Evolutionary conservation across 1,140 invertebrate species (phyloP).

Genomic region (Aphis craccivora): DNA sequence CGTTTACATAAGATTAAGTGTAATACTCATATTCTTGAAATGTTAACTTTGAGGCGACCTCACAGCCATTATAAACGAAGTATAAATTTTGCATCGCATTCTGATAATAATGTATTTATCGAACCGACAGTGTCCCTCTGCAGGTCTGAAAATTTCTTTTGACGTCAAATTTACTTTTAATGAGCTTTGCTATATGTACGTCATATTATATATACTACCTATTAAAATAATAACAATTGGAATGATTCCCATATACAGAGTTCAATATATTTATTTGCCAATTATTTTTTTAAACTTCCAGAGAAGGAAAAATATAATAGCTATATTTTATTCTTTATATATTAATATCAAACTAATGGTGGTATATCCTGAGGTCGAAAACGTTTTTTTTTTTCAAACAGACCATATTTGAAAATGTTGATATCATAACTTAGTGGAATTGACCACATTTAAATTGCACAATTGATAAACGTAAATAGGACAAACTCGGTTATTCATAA

Average conservation of each 20-base stretch:
- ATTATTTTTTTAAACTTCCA: background rate
- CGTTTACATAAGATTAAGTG: background rate
- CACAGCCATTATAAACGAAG: background rate
- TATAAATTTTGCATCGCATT: background rate
- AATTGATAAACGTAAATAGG: background rate
- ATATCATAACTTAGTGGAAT: background rate
- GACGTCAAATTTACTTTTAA: constrained; percentile 6
- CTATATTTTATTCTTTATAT: background rate
- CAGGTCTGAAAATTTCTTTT: background rate
- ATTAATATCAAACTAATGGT: background rate
- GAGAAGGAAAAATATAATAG: background rate
- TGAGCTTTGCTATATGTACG: background rate
- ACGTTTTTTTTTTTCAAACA: background rate
- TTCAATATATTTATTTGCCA: background rate
- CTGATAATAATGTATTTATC: background rate
- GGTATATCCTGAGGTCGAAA: background rate
- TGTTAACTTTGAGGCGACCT: background rate
- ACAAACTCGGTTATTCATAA: background rate
- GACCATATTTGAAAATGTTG: background rate
- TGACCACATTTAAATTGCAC: background rate
- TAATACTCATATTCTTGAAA: constrained; percentile 25
- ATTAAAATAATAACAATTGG: background rate
- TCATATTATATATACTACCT: background rate
- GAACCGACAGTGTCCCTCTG: background rate
- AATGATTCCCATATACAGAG: background rate